Percentiles rank a stretch among this genome's conserved stretches.
These are phyloP conservation scores for Branchellion lobata DNA, from an alignment of 2,888 invertebrate genomes.

Conservation along the genomic window DNA sequence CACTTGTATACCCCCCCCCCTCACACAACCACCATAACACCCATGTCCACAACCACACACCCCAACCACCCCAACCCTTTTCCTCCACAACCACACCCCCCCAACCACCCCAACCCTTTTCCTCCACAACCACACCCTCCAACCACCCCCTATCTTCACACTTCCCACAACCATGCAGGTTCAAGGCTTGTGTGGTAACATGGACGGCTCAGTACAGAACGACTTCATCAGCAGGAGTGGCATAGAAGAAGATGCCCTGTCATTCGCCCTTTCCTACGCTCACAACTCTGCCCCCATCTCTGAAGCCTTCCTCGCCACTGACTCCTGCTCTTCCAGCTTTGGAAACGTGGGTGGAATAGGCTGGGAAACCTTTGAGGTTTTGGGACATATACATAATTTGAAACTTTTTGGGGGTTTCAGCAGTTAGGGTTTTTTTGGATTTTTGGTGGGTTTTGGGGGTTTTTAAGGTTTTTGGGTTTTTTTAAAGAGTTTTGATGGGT, in stretches of 20 bases:
- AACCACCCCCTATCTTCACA: constrained; percentile 10
- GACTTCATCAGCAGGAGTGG: constrained; percentile 46
- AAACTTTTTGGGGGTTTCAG: background rate
- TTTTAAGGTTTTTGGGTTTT: too few relatives aligned
- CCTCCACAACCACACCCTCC: too few relatives aligned
- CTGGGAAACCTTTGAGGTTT: too few relatives aligned
- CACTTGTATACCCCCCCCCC: background rate
- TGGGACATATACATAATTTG: too few relatives aligned
- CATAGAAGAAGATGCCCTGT: constrained; percentile 42
- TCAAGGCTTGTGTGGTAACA: constrained; percentile 81
- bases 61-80: background rate
- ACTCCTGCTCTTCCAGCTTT: constrained; percentile 30
- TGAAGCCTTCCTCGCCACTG: constrained; percentile 16
- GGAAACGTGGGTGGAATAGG: constrained; percentile 17
- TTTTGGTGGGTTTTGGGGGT: too few relatives aligned
- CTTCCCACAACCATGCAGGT: too few relatives aligned
- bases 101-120: too few relatives aligned
- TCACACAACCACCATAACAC: background rate
- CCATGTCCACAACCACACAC: background rate
- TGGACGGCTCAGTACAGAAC: constrained; percentile 47
- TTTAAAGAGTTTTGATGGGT: too few relatives aligned
- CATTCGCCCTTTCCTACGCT: constrained; percentile 43
- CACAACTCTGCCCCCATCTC: background rate
- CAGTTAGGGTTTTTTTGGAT: too few relatives aligned
- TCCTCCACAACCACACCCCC: too few relatives aligned